Evolutionary conservation across 1,140 invertebrate species (phyloP), one percentile per base, ranked within the genome.

Genomic region (Atta colombica): DNA sequence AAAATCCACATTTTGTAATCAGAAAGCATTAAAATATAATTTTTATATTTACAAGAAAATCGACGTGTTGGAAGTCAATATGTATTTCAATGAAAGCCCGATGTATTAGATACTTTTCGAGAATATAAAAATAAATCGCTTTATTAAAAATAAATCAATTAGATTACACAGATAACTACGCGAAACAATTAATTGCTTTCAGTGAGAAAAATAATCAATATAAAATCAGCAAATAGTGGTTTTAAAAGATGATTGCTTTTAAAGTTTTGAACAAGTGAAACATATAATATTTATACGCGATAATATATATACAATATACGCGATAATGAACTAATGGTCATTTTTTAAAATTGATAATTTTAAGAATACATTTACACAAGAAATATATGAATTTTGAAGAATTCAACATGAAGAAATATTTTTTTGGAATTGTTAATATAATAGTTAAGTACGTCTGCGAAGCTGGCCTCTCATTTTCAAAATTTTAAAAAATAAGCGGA

Each of bases 21-120:
- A 65, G 63, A 35, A 65, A 65, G 63, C 14, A 65, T 65, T 65
- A 65, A 18, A 65, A 65, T 65, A 65, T 0, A 45, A 45, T 65
- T 35, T 10, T 7, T 8, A 65, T 65, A 35, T 65, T 65, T 65
- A 65, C 7, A 65, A 65, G 16, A 65, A 65, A 65, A 28, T 65
- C 7, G 7, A 35, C 28, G 16, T 65, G 16, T 65, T 14, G 35
- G 16, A 63, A 63, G 28, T 31, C 28, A 14, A 35, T 65, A 0
- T 35, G 16, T 7, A 28, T 35, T 31, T 63, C 14, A 31, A 16
- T 63, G 28, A 6, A 25, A 35, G 16, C 16, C 28, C 8, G 39
- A 45, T 10, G 1, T 39, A 39, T 39, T 39, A 39, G 2, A 8
- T 66, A 63, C 7, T 65, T 18, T 35, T 65, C 2, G 28, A n/a